These are phyloP conservation scores for Pangasius macronema DNA, from an alignment of 2,797 vertebrate genomes.

Conservation along the genomic window DNA sequence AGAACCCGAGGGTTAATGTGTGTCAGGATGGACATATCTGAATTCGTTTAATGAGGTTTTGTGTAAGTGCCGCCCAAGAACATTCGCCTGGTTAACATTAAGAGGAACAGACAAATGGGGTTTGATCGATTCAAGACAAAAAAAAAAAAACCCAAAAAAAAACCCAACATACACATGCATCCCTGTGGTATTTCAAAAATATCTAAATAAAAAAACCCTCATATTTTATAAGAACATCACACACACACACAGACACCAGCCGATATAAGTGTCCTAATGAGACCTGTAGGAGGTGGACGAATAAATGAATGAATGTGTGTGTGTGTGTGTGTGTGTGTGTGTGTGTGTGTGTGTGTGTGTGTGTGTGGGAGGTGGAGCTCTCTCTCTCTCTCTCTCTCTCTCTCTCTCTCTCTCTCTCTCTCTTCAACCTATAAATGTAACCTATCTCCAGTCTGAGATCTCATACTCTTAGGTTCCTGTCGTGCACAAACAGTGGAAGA, in stretches of 20 bases:
- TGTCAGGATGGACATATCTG: not conserved
- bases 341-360: not conserved
- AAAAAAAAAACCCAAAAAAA: too few species aligned
- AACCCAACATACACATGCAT: not conserved
- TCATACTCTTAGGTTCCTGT: not conserved
- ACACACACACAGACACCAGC: not conserved
- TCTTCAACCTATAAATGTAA: slow-evolving; percentile 13
- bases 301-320: not conserved
- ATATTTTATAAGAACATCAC: not conserved
- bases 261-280: not conserved
- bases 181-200: not conserved
- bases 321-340: not conserved
- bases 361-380: slow-evolving; percentile 23
- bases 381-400: slow-evolving; percentile 22
- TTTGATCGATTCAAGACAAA: not conserved
- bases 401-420: slow-evolving; percentile 16
- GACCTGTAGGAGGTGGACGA: not conserved
- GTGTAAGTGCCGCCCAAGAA: not conserved
- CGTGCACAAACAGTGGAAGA: not conserved
- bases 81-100: not conserved
- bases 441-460: not conserved
- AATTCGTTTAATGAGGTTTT: slow-evolving; percentile 1
- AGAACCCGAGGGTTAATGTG: not conserved
- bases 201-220: not conserved
- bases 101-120: slow-evolving; percentile 22